Conservation (phyloP, 2,113 vertebrate genomes). For the Charina bottae region DNA sequence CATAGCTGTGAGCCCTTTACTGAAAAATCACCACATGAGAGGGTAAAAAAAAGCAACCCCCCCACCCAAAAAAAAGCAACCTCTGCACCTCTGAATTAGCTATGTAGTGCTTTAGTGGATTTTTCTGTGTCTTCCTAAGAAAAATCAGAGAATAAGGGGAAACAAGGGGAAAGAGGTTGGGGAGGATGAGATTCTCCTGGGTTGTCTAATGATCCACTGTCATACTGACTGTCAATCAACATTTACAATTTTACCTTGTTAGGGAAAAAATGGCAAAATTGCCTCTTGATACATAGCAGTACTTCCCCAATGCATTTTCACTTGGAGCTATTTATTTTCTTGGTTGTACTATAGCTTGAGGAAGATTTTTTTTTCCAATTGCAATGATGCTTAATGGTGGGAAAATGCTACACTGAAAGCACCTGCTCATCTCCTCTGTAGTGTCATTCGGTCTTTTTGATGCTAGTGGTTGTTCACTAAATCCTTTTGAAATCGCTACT, state of each 20-base stretch:
- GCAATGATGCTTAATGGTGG: background rate
- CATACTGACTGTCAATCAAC: conserved; percentile 28
- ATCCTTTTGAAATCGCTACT: conserved; percentile 41
- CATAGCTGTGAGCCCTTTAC: too few species aligned
- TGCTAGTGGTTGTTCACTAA: background rate
- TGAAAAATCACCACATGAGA: background rate
- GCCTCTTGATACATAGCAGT: background rate
- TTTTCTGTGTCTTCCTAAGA: background rate
- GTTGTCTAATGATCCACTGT: background rate
- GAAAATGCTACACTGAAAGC: background rate
- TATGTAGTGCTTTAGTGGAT: background rate
- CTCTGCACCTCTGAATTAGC: background rate
- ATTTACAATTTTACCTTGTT: conserved; percentile 18
- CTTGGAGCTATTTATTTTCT: conserved; percentile 13
- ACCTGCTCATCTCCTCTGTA: background rate
- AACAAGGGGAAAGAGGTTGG: background rate
- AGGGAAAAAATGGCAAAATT: conserved; percentile 14
- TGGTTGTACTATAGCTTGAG: conserved; percentile 14
- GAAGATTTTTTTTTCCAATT: background rate
- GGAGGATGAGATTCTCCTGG: background rate
- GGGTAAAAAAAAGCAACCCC: too few species aligned
- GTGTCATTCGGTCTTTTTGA: background rate
- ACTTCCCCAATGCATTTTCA: background rate
- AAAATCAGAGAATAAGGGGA: background rate
- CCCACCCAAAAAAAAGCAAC: too few species aligned